These are phyloP conservation scores for Heliocidaris erythrogramma DNA, from an alignment of 35 echinoderm and acorn worm species.

Conservation along the genomic window DNA sequence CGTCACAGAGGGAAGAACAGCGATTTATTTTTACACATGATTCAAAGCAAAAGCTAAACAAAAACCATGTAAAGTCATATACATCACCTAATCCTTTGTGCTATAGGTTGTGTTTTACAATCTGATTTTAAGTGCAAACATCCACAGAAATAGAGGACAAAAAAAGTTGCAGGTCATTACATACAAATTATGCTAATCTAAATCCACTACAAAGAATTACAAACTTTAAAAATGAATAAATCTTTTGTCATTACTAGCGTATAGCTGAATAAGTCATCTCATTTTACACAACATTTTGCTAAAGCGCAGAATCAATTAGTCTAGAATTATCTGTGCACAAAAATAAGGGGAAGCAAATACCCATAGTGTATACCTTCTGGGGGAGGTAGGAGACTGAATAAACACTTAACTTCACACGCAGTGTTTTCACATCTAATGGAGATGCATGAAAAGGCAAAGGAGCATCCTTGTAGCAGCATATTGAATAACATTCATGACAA, in stretches of 20 bases:
- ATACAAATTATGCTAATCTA: neutral
- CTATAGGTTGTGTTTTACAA: neutral
- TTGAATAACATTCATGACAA: too few relatives aligned
- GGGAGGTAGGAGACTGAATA: neutral
- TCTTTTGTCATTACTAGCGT: too few relatives aligned
- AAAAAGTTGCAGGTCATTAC: neutral
- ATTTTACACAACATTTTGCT: too few relatives aligned
- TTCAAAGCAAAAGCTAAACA: too few relatives aligned
- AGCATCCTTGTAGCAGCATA: too few relatives aligned
- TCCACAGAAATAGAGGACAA: neutral
- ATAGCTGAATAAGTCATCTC: too few relatives aligned
- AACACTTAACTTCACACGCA: neutral
- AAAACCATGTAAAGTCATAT: too few relatives aligned
- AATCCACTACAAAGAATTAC: neutral
- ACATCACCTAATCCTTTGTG: neutral
- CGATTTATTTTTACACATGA: too few relatives aligned
- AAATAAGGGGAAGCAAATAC: neutral
- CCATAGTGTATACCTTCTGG: neutral
- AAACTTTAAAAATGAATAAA: neutral
- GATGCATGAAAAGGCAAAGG: neutral
- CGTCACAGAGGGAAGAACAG: too few relatives aligned
- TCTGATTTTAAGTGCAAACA: neutral
- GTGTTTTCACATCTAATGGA: constrained; percentile 2
- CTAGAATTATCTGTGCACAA: neutral
- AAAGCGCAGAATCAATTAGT: neutral